Evolutionary conservation across 2,888 invertebrate species (phyloP).

Genomic region (Ditula angustiorana): DNA sequence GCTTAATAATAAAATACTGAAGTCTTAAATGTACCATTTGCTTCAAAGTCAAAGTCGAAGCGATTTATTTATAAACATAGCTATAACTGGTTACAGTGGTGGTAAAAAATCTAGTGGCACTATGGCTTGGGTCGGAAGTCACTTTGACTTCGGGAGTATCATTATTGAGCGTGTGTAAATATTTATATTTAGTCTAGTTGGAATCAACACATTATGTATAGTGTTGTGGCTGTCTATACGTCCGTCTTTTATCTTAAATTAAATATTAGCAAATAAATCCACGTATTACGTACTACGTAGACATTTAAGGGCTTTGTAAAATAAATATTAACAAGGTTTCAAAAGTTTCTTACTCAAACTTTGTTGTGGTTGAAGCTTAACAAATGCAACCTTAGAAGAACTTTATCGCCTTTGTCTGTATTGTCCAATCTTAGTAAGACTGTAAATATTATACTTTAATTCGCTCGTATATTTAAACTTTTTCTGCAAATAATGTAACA

Average conservation of each 20-base stretch:
- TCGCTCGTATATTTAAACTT: constrained; percentile 2
- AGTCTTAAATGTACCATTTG: neutral
- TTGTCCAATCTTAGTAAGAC: constrained; percentile 5
- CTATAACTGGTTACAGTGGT: no score
- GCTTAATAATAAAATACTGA: neutral
- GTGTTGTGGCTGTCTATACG: constrained; percentile 26
- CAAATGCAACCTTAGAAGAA: neutral
- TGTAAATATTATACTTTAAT: constrained; percentile 27
- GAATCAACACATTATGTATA: constrained; percentile 14
- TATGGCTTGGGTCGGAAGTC: no score
- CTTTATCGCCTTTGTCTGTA: neutral
- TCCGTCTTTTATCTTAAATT: constrained; percentile 25
- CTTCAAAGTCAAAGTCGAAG: no score
- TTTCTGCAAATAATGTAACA: constrained; percentile 8
- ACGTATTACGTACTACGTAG: neutral
- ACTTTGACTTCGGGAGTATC: neutral
- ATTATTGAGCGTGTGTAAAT: neutral
- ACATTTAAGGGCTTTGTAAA: neutral
- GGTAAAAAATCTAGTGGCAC: no score
- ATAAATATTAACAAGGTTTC: neutral
- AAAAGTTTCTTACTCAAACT: neutral
- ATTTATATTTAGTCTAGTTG: constrained; percentile 12
- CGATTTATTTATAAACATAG: no score
- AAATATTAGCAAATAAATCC: neutral
- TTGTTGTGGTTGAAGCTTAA: neutral